A percentile compares a stretch with the other conserved stretches of the same genome.
Conservation (phyloP, 2,113 vertebrate genomes). For the Corythoichthys haematopterus region DNA sequence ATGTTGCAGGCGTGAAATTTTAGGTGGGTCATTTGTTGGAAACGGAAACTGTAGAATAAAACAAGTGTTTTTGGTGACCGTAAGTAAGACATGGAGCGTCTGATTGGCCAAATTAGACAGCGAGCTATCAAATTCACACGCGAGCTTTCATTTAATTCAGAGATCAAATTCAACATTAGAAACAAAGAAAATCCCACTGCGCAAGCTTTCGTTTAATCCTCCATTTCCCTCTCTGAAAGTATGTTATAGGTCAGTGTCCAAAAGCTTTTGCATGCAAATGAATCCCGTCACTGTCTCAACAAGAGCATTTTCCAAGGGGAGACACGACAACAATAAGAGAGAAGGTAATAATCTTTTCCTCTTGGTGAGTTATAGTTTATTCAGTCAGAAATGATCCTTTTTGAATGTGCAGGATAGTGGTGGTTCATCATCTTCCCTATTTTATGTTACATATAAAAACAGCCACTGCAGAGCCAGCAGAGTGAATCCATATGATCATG, state of each 20-base stretch:
- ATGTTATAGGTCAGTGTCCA: slow-evolving; percentile 46
- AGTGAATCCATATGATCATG: neutral
- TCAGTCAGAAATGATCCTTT: slow-evolving; percentile 21
- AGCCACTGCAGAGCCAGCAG: neutral
- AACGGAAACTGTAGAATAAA: neutral
- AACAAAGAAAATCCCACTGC: slow-evolving; percentile 28
- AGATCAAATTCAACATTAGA: slow-evolving; percentile 19
- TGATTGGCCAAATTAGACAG: neutral
- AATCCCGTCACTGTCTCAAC: slow-evolving; percentile 41
- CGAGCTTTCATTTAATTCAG: slow-evolving; percentile 8
- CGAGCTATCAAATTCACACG: neutral
- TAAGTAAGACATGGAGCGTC: neutral
- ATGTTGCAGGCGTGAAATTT: neutral
- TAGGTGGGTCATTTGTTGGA: slow-evolving; percentile 10
- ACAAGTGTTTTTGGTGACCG: neutral
- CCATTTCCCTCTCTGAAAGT: slow-evolving; percentile 33
- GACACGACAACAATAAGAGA: slow-evolving; percentile 18
- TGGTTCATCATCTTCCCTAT: slow-evolving; percentile 11
- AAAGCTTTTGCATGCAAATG: slow-evolving; percentile 37
- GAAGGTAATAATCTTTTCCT: slow-evolving; percentile 20
- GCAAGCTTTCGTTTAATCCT: slow-evolving; percentile 24
- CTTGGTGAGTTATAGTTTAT: slow-evolving; percentile 8
- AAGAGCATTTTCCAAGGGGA: slow-evolving; percentile 13
- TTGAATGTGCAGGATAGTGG: slow-evolving; percentile 12
- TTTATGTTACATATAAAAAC: neutral